Evolutionary conservation across 2,888 invertebrate genomes (phyloP).

Genomic region (Oegoconia quadripuncta): DNA sequence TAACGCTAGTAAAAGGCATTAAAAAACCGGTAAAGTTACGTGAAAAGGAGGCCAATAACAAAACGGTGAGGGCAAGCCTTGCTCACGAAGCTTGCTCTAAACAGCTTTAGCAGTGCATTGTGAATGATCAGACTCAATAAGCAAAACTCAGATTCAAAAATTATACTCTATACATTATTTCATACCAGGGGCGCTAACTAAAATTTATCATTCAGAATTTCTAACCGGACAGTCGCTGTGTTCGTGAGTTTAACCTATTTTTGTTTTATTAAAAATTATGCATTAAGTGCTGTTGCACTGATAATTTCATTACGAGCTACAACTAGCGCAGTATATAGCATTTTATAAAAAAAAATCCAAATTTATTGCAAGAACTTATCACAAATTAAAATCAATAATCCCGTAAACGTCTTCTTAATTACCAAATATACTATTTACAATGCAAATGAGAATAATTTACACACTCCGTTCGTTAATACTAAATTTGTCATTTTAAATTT

Average conservation of each 20-base stretch:
- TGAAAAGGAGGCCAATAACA: conserved; percentile 4
- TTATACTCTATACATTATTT: conserved; percentile 20
- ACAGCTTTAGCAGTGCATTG: not conserved
- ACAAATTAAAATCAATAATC: conserved; percentile 47
- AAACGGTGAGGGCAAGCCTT: conserved; percentile 1
- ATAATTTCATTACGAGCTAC: conserved; percentile 33
- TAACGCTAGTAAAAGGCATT: conserved; percentile 42
- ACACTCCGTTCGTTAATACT: conserved; percentile 60
- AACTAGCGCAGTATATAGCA: conserved; percentile 52
- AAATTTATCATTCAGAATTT: conserved; percentile 35
- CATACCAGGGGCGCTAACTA: conserved; percentile 42
- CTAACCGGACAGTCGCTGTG: conserved; percentile 43
- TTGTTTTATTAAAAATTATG: not conserved
- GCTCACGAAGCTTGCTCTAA: conserved; percentile 5
- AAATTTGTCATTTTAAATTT: conserved; percentile 64
- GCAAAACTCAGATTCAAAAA: conserved; percentile 33
- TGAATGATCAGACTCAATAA: conserved; percentile 13
- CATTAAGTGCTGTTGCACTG: conserved; percentile 19
- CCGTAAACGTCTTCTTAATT: conserved; percentile 45
- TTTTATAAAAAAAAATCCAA: conserved; percentile 37
- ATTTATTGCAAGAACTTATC: conserved; percentile 69
- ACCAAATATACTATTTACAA: conserved; percentile 70
- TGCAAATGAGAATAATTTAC: conserved; percentile 67
- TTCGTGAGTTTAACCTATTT: conserved; percentile 26
- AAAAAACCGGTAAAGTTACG: conserved; percentile 22